Base-by-base conservation (phyloP, 1,140 invertebrate species). In the Rhopalosiphum maidis region DNA sequence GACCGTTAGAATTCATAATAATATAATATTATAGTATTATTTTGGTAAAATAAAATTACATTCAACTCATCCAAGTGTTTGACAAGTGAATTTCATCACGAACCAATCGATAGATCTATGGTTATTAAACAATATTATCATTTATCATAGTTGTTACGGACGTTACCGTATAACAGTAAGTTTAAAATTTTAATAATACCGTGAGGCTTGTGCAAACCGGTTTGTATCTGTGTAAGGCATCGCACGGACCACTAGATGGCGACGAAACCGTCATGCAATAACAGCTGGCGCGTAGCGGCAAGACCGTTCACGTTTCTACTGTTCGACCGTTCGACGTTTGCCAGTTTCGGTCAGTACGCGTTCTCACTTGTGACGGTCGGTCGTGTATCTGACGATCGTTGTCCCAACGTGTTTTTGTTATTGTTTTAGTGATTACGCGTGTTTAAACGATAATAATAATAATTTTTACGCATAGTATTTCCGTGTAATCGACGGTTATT, bases 261-360 rank as follows among this genome's bases (percentile, higher is more conserved):
- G 51, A 9, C 21, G 18, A 15, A 89, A 55, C 23, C 88, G 51
- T 35, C 60, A 23, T 55, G 54, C 25, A 35, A 41, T 25, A 89
- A 89, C 88, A 89, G 88, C 88, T 89, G 88, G 35, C 35, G 35
- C 88, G 51, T 55, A 23, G 51, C 51, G 30, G 35, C 88, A 89
- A 6, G 88, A 48, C n/a, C 43, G 86, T 88, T 55, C 88, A 55
- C 88, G 51, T 89, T 89, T 77, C 60, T n/a, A 15, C 60, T 18
- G 60, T n/a, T 54, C 54, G 54, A 9, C 60, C 8, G 60, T n/a
- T 54, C 54, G 54, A 9, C 22, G 54, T 54, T 77, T 18, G 60
- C 30, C 60, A 77, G 60, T 77, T 35, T 37, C 88, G 23, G 48
- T 55, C 37, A 89, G 88, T 89, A 55, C 35, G 88, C 88, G 35